These are phyloP conservation scores for Arvicanthis niloticus DNA, from an alignment of 2,113 vertebrate genomes.

Conservation along the genomic window DNA sequence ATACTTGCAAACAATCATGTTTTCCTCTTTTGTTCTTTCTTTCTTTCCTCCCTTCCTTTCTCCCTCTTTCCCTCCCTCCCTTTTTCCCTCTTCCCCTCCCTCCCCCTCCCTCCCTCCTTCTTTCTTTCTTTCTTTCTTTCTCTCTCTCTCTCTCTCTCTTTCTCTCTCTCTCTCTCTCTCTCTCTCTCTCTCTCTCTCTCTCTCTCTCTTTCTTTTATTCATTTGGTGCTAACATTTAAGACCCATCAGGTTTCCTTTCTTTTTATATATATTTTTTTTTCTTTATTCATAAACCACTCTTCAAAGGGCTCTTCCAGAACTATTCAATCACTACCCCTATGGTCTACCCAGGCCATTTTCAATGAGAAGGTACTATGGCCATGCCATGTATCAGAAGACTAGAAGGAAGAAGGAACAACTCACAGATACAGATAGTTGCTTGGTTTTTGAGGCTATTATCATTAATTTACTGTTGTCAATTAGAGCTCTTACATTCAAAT, in stretches of 20 bases:
- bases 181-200: no score
- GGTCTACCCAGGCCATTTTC: not conserved
- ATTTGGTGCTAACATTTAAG: not conserved
- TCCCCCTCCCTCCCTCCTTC: no score
- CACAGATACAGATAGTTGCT: not conserved
- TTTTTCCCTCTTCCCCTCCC: fast-evolving
- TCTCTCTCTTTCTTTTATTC: not conserved
- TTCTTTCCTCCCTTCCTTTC: no score
- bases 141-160: not conserved
- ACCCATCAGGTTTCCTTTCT: not conserved
- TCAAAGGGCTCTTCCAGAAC: not conserved
- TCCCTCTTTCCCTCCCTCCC: no score
- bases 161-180: no score
- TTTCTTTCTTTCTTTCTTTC: not conserved
- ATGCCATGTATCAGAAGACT: not conserved
- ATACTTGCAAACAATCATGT: not conserved
- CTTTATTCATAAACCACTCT: not conserved
- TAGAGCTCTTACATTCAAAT: not conserved
- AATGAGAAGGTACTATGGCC: not conserved
- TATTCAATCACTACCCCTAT: not conserved
- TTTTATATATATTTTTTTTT: not conserved
- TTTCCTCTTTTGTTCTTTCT: not conserved
- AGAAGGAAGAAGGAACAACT: not conserved
- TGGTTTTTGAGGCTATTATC: not conserved
- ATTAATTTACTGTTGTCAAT: not conserved